Evolutionary conservation across 2,113 vertebrate species (phyloP), one percentile per base, ranked within the genome.

Genomic region (Xiphorhynchus elegans): DNA sequence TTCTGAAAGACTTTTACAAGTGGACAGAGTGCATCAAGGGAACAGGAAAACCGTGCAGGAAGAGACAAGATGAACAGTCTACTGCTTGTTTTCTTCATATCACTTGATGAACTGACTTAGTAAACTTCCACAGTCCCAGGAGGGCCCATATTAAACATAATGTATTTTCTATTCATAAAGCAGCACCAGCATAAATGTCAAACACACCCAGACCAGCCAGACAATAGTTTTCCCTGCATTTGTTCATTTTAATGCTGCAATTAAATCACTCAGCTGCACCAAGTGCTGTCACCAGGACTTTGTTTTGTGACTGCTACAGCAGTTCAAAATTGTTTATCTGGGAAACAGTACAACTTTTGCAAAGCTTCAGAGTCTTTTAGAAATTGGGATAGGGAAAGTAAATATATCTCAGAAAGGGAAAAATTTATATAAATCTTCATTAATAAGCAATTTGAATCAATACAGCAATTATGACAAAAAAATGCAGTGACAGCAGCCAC

Each of bases 281-380:
- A 59, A 77, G 55, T 26, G 84, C 76, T 95, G 86, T 88, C 91
- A 95, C 86, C 93, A 70, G 35, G 53, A 82, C 56, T 89, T 87
- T 53, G 69, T 84, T 91, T 84, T 74, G 39, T 37, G 56, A 81
- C 69, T 84, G 64, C 73, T 40, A 35, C 64, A 78, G 73, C 66
- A 72, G 77, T 76, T 84, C 23, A 58, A 35, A 84, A 77, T 31
- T 74, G 66, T 73, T 91, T 70, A 29, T 33, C 50, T 87, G 81
- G 74, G 55, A 75, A 84, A 69, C 21, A 33, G 46, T 12, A 74
- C 73, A 91, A 84, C 20, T 91, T 89, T 5, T 79, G 44, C 69
- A 94, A 67, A 85, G 56, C 46, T 91, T 67, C 24, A 31, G 42
- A 33, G 18, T 31, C 23, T 53, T 89, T 89, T n/a, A 56, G 0